Evolutionary conservation across 2,888 invertebrate genomes (phyloP).

Genomic region (Raillietiella orientalis): DNA sequence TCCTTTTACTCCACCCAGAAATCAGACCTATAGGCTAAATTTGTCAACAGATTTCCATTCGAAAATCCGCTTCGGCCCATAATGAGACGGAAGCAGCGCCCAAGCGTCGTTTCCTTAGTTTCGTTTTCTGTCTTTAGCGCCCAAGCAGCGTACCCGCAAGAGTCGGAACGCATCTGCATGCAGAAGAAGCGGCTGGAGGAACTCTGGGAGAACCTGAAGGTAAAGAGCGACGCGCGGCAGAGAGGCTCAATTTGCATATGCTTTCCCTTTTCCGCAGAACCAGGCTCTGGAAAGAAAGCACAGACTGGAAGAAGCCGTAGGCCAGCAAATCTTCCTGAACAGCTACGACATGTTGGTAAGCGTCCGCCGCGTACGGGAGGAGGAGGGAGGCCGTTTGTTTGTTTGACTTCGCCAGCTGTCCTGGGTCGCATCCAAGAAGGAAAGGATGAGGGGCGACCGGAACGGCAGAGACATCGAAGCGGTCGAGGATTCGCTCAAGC

Average conservation of each 20-base stretch:
- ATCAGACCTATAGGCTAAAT: too few relatives aligned
- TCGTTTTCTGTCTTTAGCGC: too few relatives aligned
- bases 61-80: background rate
- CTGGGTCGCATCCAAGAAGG: slow-evolving; percentile 48
- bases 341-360: slow-evolving; percentile 32
- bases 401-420: slow-evolving; percentile 18
- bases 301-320: slow-evolving; percentile 69
- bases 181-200: slow-evolving; percentile 52
- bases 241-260: too few relatives aligned
- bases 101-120: background rate
- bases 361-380: too few relatives aligned
- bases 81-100: background rate
- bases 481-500: slow-evolving; percentile 57
- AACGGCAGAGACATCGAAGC: slow-evolving; percentile 63
- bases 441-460: slow-evolving; percentile 40
- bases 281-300: slow-evolving; percentile 53
- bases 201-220: slow-evolving; percentile 51
- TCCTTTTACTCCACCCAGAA: too few relatives aligned
- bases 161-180: slow-evolving; percentile 47
- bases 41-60: too few relatives aligned
- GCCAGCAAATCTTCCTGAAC: slow-evolving; percentile 67
- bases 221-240: too few relatives aligned
- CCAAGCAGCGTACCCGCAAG: slow-evolving; percentile 58
- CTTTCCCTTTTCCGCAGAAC: slow-evolving; percentile 16
- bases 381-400: background rate